Conservation (phyloP, 2,888 invertebrate genomes). For the Apeira syringaria region DNA sequence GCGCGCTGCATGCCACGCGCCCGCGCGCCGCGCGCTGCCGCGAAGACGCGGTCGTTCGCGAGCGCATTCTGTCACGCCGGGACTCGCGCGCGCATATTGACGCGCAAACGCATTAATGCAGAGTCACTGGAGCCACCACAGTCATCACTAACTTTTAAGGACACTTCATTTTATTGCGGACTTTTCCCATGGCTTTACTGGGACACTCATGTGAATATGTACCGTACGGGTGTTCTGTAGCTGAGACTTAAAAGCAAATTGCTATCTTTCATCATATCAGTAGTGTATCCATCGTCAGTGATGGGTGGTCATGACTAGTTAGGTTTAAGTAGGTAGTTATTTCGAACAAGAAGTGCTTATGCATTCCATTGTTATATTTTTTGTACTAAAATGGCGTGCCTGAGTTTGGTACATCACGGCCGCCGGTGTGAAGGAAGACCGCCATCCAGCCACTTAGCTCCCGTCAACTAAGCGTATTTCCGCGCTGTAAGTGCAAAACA, state of each 20-base stretch:
- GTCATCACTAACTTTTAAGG: slow-evolving; percentile 53
- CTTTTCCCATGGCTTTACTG: slow-evolving; percentile 45
- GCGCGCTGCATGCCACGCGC: slow-evolving; percentile 36
- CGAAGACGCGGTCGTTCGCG: slow-evolving; percentile 34
- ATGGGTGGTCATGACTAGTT: slow-evolving; percentile 35
- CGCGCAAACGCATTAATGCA: slow-evolving; percentile 71
- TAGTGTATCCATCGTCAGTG: slow-evolving; percentile 15
- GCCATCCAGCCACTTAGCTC: slow-evolving; percentile 71
- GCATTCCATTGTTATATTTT: slow-evolving; percentile 59
- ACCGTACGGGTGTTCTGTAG: too few relatives aligned
- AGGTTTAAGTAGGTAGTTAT: slow-evolving; percentile 33
- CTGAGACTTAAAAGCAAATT: too few relatives aligned
- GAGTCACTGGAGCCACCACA: slow-evolving; percentile 60
- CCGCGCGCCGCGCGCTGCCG: slow-evolving; percentile 44
- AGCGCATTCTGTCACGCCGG: slow-evolving; percentile 77
- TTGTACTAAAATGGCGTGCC: slow-evolving; percentile 40
- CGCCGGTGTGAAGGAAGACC: slow-evolving; percentile 59
- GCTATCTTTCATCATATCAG: neutral
- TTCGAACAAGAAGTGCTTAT: slow-evolving; percentile 41
- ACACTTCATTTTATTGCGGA: slow-evolving; percentile 54
- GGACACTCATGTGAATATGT: slow-evolving; percentile 37
- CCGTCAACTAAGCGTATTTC: slow-evolving; percentile 77
- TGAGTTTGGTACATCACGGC: slow-evolving; percentile 54
- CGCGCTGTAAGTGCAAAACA: slow-evolving; percentile 63
- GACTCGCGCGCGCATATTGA: slow-evolving; percentile 73